A percentile compares a stretch with the other conserved stretches of the same genome.
Conservation (phyloP, 2,797 vertebrate species). For the Neosilurus mollespiculum region DNA sequence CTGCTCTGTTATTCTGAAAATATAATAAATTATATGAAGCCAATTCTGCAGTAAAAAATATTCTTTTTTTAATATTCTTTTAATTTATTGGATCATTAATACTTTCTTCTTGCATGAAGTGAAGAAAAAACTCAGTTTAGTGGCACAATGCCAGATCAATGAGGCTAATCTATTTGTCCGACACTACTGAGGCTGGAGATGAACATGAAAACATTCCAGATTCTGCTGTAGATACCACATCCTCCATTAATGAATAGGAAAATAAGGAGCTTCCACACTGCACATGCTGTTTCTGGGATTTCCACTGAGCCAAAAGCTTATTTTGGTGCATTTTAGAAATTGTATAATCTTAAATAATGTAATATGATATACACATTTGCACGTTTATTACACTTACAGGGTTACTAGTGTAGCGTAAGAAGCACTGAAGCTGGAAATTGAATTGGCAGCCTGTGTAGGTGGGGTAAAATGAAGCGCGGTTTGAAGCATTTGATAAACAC, state of each 20-base stretch:
- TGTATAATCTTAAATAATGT: neutral
- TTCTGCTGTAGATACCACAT: neutral
- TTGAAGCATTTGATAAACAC: neutral
- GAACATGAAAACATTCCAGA: neutral
- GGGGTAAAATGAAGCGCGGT: neutral
- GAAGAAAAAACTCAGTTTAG: neutral
- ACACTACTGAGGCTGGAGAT: neutral
- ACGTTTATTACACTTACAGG: neutral
- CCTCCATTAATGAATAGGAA: neutral
- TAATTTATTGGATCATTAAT: neutral
- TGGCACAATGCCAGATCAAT: neutral
- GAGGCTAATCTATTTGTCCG: neutral
- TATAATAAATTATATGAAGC: neutral
- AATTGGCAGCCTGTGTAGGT: neutral
- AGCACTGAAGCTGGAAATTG: neutral
- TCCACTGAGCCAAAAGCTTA: neutral
- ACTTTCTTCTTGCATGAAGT: neutral
- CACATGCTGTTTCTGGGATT: neutral
- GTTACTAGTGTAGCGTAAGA: neutral
- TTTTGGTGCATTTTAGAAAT: neutral
- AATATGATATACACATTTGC: neutral
- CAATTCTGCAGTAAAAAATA: neutral
- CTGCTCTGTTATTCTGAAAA: neutral
- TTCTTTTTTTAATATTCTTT: neutral
- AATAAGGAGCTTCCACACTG: neutral